Evolutionary conservation across 2,888 invertebrate genomes (phyloP).

Genomic region (Acleris sparsana): DNA sequence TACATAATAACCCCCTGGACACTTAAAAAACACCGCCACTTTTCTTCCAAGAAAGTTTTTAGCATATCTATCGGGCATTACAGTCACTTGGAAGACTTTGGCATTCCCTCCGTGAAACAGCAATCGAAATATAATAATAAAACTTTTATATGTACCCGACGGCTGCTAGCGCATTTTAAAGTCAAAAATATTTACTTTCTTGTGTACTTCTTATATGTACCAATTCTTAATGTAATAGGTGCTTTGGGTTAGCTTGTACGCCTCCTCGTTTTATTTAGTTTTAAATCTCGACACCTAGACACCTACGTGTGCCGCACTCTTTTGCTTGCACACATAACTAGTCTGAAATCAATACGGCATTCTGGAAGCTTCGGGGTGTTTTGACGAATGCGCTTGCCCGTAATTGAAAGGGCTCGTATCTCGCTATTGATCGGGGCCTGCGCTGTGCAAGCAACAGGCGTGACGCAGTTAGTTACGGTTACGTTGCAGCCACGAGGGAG

Average conservation of each 20-base stretch:
- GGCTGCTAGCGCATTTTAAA: no score
- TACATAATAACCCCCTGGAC: not conserved
- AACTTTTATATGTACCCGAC: no score
- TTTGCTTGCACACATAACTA: constrained; percentile 14
- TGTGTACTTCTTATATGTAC: no score
- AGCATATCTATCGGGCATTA: not conserved
- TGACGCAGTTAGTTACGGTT: constrained; percentile 69
- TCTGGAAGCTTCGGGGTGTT: constrained; percentile 28
- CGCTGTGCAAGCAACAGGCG: constrained; percentile 59
- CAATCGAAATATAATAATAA: no score
- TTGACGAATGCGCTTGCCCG: constrained; percentile 37
- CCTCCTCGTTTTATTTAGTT: no score
- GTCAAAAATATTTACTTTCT: no score
- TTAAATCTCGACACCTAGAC: not conserved
- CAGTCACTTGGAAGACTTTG: no score
- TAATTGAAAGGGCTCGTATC: constrained; percentile 22
- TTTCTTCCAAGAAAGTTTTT: not conserved
- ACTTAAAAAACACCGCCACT: not conserved
- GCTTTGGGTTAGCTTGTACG: no score
- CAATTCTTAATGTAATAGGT: no score
- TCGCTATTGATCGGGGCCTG: constrained; percentile 64
- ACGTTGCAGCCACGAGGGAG: constrained; percentile 29
- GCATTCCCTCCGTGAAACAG: no score
- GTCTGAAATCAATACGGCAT: constrained; percentile 24
- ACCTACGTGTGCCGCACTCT: not conserved